Base-by-base conservation (phyloP, 2,113 vertebrate species). In the Rhinopomastus cyanomelas region DNA sequence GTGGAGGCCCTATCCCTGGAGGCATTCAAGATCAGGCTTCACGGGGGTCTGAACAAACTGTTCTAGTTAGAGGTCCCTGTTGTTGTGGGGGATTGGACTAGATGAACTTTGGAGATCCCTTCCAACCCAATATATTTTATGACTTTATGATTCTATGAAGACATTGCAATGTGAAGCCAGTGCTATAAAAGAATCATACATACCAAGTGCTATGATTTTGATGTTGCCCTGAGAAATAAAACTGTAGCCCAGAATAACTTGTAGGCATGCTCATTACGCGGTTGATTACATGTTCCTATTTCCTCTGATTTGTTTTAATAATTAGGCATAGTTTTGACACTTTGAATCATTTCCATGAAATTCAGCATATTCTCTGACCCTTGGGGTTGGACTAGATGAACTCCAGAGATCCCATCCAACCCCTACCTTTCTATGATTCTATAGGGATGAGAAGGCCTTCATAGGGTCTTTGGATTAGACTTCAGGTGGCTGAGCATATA, bases 251-350 rank as follows among this genome's bases (percentile, higher is more conserved):
- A 81, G 81, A 95, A 92, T 77, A 82, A 84, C 73, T 85, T 92
- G 79, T 22, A 88, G 88, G 75, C 91, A 68, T 44, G 87, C 62
- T 89, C 64, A 73, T 92, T 93, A 92, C 77, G 56, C 84, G 53
- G 20, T 85, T 71, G 82, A 56, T 91, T 90, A 67, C 25, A 4
- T 75, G 93, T 84, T 69, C 68, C 75, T 60, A 36, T 86, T 87
- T 64, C 64, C 23, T 93, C 26, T 2, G 8, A 80, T 91, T 84
- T 93, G 65, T 95, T 94, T 96, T 89, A 92, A 95, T 95, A 94
- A 92, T 86, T 93, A 66, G 52, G 25, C 81, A 85, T 82, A 95
- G 86, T 92, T 93, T 95, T 96, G 95, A 92, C 93, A 74, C 90
- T 91, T 93, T 65, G 75, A 92, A 68, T 89, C 5, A 65, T 78